phyloP scores from a whole-genome alignment of 2,113 vertebrate species.

The Himantopus leucocephalus region DNA sequence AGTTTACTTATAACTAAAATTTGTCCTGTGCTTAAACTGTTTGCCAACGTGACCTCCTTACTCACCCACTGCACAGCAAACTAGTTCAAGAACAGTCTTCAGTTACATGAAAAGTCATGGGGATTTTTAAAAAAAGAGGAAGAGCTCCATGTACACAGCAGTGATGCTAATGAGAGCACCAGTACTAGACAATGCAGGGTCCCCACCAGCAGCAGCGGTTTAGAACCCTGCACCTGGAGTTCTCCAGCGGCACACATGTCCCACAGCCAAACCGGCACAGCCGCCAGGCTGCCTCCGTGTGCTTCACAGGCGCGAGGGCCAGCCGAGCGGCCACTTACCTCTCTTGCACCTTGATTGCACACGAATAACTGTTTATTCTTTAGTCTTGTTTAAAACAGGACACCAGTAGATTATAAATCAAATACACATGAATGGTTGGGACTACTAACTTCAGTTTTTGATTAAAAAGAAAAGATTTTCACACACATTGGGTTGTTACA shows the following conservation, averaged over 20 bases:
- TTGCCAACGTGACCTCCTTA: not conserved
- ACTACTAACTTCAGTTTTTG: not conserved
- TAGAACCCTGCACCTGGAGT: not conserved
- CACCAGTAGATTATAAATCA: not conserved
- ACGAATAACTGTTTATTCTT: not conserved
- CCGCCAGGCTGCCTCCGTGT: rapidly evolving
- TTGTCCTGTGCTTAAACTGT: not conserved
- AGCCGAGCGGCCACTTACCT: not conserved
- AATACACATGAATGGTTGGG: not conserved
- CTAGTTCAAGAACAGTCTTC: not conserved
- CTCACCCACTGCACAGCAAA: not conserved
- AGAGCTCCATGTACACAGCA: rapidly evolving
- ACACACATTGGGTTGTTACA: rapidly evolving
- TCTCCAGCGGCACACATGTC: rapidly evolving
- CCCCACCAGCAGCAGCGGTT: rapidly evolving
- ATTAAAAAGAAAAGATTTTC: not conserved
- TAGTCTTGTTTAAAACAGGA: not conserved
- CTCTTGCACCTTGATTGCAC: not conserved
- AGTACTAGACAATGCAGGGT: rapidly evolving
- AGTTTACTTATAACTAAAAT: not conserved
- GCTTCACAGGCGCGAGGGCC: rapidly evolving
- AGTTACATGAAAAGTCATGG: rapidly evolving
- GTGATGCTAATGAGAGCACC: rapidly evolving
- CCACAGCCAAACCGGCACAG: rapidly evolving
- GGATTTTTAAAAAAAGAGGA: not conserved